Evolutionary conservation across 2,113 vertebrate species (phyloP).

Genomic region (Seriola rivoliana): DNA sequence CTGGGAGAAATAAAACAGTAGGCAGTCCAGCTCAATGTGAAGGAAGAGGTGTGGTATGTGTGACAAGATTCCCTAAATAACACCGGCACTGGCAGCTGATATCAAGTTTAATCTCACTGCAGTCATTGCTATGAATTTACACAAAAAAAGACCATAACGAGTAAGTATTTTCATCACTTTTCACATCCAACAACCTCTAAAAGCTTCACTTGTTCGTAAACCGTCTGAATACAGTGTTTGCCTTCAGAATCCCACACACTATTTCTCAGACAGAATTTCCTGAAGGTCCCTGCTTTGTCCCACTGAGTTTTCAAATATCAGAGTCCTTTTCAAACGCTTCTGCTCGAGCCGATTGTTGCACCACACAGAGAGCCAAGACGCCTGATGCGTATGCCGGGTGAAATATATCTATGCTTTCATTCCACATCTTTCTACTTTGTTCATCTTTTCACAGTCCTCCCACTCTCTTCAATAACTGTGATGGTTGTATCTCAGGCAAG

Average conservation of each 20-base stretch:
- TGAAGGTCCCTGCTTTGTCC: conserved; percentile 65
- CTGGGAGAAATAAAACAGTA: conserved; percentile 19
- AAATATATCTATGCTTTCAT: conserved; percentile 45
- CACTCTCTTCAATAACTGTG: conserved; percentile 52
- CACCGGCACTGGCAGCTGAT: background rate
- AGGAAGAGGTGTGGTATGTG: background rate
- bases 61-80: background rate
- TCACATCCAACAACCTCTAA: conserved; percentile 10
- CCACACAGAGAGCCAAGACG: conserved; percentile 44
- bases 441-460: conserved; percentile 56
- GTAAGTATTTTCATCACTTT: conserved; percentile 8
- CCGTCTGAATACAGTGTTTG: conserved; percentile 20
- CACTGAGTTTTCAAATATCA: conserved; percentile 47
- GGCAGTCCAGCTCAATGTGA: background rate
- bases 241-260: conserved; percentile 44
- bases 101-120: background rate
- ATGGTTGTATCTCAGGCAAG: conserved; percentile 34
- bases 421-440: conserved; percentile 36
- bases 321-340: conserved; percentile 49
- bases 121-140: background rate
- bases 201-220: conserved; percentile 7
- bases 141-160: background rate
- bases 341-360: conserved; percentile 46
- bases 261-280: conserved; percentile 53
- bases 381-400: conserved; percentile 30